These are phyloP conservation scores for Maniola hyperantus DNA, from an alignment of 2,888 invertebrate genomes.

Conservation along the genomic window DNA sequence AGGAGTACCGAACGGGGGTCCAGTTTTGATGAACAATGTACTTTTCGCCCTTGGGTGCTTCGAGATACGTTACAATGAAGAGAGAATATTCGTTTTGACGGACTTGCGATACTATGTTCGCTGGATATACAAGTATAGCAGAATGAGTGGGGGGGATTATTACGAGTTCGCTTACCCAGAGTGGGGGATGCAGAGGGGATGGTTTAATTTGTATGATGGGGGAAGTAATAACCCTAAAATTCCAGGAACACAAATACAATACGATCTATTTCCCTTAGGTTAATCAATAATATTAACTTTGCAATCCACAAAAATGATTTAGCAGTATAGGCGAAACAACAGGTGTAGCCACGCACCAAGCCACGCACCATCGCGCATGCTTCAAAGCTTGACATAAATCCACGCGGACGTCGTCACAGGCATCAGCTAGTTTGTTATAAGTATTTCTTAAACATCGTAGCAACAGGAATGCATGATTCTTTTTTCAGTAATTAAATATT, in stretches of 20 bases:
- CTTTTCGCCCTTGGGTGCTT: conserved; percentile 57
- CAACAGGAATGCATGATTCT: too few species aligned
- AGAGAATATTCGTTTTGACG: conserved; percentile 57
- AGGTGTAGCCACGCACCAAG: too few species aligned
- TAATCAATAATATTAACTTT: too few species aligned
- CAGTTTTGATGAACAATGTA: conserved; percentile 36
- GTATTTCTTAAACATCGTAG: too few species aligned
- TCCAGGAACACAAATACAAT: conserved; percentile 28
- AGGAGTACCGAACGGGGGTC: conserved; percentile 58
- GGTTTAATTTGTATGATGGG: conserved; percentile 29
- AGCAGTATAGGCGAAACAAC: too few species aligned
- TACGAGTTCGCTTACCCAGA: conserved; percentile 66
- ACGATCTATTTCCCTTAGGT: conserved; percentile 40
- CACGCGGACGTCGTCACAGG: too few species aligned
- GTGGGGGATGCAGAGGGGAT: conserved; percentile 43
- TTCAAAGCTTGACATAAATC: too few species aligned
- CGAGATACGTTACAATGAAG: conserved; percentile 62
- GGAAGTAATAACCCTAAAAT: conserved; percentile 32
- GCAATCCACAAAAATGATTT: too few species aligned
- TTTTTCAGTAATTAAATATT: too few species aligned
- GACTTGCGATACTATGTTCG: conserved; percentile 57
- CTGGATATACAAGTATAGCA: conserved; percentile 42
- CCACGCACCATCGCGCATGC: too few species aligned
- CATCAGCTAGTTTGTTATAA: too few species aligned
- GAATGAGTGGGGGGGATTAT: conserved; percentile 49